Percentiles rank a stretch among this genome's conserved stretches.
These are phyloP conservation scores for Scrobipalpa atriplicella DNA, from an alignment of 2,888 invertebrate genomes.

Conservation along the genomic window DNA sequence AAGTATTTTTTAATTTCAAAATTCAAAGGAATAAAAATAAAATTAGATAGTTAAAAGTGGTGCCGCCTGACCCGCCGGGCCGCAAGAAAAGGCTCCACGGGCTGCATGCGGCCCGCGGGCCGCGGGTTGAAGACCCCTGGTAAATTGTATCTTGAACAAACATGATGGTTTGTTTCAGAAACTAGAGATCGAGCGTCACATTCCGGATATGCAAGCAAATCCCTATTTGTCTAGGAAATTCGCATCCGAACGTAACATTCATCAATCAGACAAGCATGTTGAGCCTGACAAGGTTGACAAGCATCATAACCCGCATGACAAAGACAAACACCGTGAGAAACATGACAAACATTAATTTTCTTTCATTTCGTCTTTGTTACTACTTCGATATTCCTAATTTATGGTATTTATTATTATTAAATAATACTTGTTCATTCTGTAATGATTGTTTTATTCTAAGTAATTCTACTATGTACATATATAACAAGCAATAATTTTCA, in stretches of 20 bases:
- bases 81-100: too few relatives aligned
- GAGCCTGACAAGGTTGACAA: neutral
- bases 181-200: conserved; percentile 56
- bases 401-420: neutral
- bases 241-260: conserved; percentile 44
- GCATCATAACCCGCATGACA: neutral
- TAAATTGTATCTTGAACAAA: too few relatives aligned
- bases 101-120: too few relatives aligned
- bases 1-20: too few relatives aligned
- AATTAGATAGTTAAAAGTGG: too few relatives aligned
- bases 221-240: conserved; percentile 68
- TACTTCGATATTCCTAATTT: neutral
- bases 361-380: neutral
- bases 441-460: conserved; percentile 1
- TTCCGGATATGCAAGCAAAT: conserved; percentile 60
- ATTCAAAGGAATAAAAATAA: too few relatives aligned
- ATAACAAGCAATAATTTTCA: neutral
- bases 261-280: neutral
- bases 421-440: neutral
- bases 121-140: neutral
- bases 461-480: conserved; percentile 5
- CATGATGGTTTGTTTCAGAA: conserved; percentile 56
- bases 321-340: neutral
- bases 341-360: neutral
- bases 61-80: too few relatives aligned